Evolutionary conservation across 35 echinoderm and acorn worm species (phyloP), one percentile per base, ranked within the genome.

Genomic region (Strongylocentrotus purpuratus): DNA sequence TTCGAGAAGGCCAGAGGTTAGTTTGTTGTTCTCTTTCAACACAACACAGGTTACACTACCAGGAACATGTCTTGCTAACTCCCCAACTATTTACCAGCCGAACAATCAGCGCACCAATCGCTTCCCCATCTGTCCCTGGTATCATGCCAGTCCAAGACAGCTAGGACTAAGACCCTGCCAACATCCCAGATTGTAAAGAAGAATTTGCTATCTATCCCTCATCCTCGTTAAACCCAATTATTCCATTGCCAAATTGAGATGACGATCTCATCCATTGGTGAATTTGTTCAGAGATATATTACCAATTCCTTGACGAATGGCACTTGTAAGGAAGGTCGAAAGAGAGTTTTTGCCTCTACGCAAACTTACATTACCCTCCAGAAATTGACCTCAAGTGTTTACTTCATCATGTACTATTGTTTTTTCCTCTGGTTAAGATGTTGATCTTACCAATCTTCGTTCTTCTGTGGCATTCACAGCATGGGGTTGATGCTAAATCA

Each of bases 31-130:
- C 87, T 89, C 87, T 89, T 89, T 89, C 87, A 89, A 45, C 87
- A 89, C 87, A 89, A 89, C 87, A 89, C 87, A 15, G 33, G 45
- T 45, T 33, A 45, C 32, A 33, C 32, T 46, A 89, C 87, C 14
- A n/a, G 46, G 46, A 46, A 93, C 91, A 58, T 93, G 91, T 93
- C 45, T 46, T 58, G 48, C 91, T 50, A 93, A 93, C 91, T 93
- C 91, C 91, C 91, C 46, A n/a, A 58, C 91, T 93, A 93, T 93
- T 93, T 93, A 93, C 91, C 48, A 58, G 91, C 65, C 7, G 65
- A 28, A 78, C 65, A 78, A 78, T 78, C 65, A 59, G 28, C 65
- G 65, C 22, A 28, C 28, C 65, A 78, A 78, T n/a, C 65, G 65
- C 65, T 78, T 78, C 4, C 20, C 65, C 65, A 78, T 78, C 65